Evolutionary conservation across 2,888 invertebrate species (phyloP), one percentile per base, ranked within the genome.

Genomic region (Spatulosminthurus flaviceps): DNA sequence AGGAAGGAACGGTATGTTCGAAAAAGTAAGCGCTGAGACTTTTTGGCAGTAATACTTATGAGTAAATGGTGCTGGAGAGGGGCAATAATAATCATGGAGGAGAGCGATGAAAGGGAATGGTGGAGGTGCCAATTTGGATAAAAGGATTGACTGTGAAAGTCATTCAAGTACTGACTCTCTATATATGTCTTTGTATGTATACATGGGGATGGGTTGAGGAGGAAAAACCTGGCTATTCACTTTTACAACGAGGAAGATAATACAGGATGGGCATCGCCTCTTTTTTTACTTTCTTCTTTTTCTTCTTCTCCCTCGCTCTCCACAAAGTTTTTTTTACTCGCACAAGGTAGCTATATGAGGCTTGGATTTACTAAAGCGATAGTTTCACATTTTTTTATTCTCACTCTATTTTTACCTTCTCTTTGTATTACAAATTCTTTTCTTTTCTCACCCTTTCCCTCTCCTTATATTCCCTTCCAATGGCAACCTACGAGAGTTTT

Each of bases 51-150:
- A 71, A 71, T 78, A 78, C 81, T 82, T 82, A 79, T 82, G 81
- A 82, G 80, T 81, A 82, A 82, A 84, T 84, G 81, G 82, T 42
- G 73, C n/a, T 16, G 51, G 28, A 21, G 76, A 67, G 69, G 28
- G 76, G 76, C 81, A 82, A 82, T 84, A 84, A 84, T 84, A 83
- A 84, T 84, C 83, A 81, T 83, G 80, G 79, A 78, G 67, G 79
- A 71, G 79, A 81, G 82, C 80, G 83, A 64, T 64, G 74, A 79
- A 80, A 79, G 83, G 79, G 74, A 81, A 82, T 80, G 81, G 81
- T 80, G 78, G 83, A 85, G 85, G 85, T 85, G 85, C 83, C 84
- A 85, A 85, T 85, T 85, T 83, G 84, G 83, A 83, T 85, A 85
- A 85, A 85, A 85, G 85, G 85, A 85, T 85, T 85, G 76, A 76